phyloP scores from a whole-genome alignment of 2,113 vertebrate species.

The Sminthopsis crassicaudata region DNA sequence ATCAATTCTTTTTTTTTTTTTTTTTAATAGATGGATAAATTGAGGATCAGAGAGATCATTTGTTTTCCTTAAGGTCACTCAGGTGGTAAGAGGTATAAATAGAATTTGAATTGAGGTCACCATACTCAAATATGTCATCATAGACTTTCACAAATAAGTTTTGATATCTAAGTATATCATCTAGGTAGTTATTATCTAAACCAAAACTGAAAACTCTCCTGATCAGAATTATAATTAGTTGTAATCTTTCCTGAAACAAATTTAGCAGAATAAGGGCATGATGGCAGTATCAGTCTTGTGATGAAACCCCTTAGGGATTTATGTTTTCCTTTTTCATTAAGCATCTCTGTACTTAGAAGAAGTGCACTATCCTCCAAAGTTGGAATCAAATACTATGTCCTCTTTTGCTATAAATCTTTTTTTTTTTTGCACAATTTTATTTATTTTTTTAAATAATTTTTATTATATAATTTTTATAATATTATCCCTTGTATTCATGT shows the following conservation, averaged over 20 bases:
- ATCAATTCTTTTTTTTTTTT: not conserved
- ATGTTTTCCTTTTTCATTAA: not conserved
- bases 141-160: not conserved
- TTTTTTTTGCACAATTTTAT: too few species aligned
- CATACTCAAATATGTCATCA: not conserved
- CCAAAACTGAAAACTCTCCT: not conserved
- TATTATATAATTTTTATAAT: too few species aligned
- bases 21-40: constrained; percentile 6
- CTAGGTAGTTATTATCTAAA: not conserved
- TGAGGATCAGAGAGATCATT: not conserved
- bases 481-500: too few species aligned
- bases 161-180: too few species aligned
- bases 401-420: not conserved
- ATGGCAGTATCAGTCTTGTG: not conserved
- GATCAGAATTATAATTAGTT: not conserved
- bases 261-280: not conserved
- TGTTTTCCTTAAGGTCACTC: constrained; percentile 12
- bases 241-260: not conserved
- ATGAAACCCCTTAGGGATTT: not conserved
- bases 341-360: not conserved
- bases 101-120: not conserved
- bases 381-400: not conserved
- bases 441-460: too few species aligned
- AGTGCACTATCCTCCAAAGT: not conserved
- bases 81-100: not conserved